Conservation (phyloP, 2,888 invertebrate genomes). For the Trissolcus japonicus region DNA sequence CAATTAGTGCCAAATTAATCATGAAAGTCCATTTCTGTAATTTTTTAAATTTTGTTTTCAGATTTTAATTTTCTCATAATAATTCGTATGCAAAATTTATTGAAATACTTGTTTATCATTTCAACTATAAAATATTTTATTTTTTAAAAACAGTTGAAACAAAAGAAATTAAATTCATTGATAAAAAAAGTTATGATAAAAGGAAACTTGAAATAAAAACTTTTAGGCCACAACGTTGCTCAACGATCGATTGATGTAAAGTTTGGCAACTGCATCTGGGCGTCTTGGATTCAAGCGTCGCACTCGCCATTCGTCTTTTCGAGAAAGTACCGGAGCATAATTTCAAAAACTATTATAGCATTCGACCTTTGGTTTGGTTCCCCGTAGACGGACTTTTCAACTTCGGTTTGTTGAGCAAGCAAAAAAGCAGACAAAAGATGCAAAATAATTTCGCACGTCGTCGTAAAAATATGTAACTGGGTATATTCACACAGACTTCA, state of each 20-base stretch:
- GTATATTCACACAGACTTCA: conserved; percentile 67
- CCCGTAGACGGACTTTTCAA: conserved; percentile 38
- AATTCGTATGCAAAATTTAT: no score
- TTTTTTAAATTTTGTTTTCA: no score
- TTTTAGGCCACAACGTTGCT: conserved; percentile 12
- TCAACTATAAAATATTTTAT: no score
- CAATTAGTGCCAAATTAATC: no score
- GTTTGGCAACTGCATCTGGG: conserved; percentile 13
- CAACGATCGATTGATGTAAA: conserved; percentile 13
- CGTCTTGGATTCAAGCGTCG: conserved; percentile 3
- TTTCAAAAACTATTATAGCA: conserved; percentile 41
- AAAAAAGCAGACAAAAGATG: conserved; percentile 46
- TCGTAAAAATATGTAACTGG: conserved; percentile 72
- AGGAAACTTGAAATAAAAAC: neutral
- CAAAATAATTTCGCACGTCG: conserved; percentile 17
- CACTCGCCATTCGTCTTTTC: conserved; percentile 31
- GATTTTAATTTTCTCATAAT: no score
- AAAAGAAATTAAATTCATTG: no score
- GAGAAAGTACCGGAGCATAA: conserved; percentile 40
- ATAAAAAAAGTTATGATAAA: neutral
- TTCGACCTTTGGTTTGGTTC: conserved; percentile 46
- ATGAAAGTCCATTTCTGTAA: no score
- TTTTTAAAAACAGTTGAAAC: no score
- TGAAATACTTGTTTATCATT: no score
- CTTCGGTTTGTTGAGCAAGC: conserved; percentile 33